Evolutionary conservation across 2,113 vertebrate species (phyloP).

Genomic region (Tachuris rubrigastra): DNA sequence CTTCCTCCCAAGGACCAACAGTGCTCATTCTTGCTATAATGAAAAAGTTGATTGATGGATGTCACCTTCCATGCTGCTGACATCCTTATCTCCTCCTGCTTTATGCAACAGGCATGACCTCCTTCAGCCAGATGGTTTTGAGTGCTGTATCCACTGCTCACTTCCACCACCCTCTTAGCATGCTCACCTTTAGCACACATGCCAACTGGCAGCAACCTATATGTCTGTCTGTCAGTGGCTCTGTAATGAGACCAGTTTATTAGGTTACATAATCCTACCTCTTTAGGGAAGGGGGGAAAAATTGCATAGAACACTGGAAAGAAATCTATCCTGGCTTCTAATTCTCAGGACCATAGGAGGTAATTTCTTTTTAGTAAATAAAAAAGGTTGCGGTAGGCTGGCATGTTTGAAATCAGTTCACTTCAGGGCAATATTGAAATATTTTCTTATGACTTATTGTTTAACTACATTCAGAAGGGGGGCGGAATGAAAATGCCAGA

Average conservation of each 20-base stretch:
- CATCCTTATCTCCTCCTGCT: conserved; percentile 68
- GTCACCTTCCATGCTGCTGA: conserved; percentile 55
- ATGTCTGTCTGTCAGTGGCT: conserved; percentile 83
- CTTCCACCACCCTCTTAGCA: background rate
- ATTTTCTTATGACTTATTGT: background rate
- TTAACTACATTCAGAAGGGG: background rate
- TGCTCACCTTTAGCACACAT: conserved; percentile 60
- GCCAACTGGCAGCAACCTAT: conserved; percentile 71
- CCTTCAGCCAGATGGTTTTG: conserved; percentile 63
- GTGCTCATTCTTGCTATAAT: conserved; percentile 69
- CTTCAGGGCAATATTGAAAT: background rate
- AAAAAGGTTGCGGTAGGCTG: background rate
- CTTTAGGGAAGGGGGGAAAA: conserved; percentile 48
- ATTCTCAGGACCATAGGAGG: conserved; percentile 45
- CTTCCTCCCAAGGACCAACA: conserved; percentile 29
- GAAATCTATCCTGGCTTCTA: conserved; percentile 33
- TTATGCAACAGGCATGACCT: conserved; percentile 66
- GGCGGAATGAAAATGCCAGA: background rate
- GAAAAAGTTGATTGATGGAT: conserved; percentile 76
- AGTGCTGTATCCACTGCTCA: conserved; percentile 44
- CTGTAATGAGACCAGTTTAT: conserved; percentile 83
- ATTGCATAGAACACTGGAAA: conserved; percentile 6
- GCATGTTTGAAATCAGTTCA: background rate
- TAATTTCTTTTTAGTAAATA: background rate
- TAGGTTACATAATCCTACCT: conserved; percentile 79